Conservation (phyloP, 2,797 vertebrate species). For the Eulemur rubriventer region DNA sequence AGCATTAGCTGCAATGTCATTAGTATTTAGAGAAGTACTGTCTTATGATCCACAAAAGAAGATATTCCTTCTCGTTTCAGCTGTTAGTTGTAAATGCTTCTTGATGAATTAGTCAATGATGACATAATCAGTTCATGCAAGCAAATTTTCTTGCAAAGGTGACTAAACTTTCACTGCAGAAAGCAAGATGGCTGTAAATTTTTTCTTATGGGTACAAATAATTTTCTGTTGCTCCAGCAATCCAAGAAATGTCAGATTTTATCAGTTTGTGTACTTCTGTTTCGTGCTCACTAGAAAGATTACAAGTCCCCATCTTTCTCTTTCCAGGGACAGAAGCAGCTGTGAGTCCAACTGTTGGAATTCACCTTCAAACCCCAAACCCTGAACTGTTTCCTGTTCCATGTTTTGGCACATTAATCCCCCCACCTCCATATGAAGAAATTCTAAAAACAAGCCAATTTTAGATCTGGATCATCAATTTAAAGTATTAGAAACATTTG, state of each 20-base stretch:
- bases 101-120: not conserved
- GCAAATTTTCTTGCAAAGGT: not conserved
- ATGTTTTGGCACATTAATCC: not conserved
- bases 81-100: not conserved
- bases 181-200: not conserved
- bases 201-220: constrained; percentile 25
- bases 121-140: not conserved
- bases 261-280: not conserved
- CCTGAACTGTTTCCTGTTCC: not conserved
- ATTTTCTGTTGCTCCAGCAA: constrained; percentile 48
- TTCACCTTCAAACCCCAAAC: constrained; percentile 30
- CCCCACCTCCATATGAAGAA: constrained; percentile 86
- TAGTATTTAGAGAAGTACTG: not conserved
- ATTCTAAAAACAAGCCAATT: constrained; percentile 73
- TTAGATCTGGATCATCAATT: not conserved
- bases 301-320: constrained; percentile 55
- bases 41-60: not conserved
- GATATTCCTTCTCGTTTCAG: not conserved
- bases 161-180: not conserved
- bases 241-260: constrained; percentile 40
- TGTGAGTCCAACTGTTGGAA: not conserved
- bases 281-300: constrained; percentile 29
- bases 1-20: not conserved
- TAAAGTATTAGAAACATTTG: not conserved
- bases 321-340: constrained; percentile 74